Base-by-base conservation (phyloP, 2,113 vertebrate species). In the Dryoscopus gambensis region DNA sequence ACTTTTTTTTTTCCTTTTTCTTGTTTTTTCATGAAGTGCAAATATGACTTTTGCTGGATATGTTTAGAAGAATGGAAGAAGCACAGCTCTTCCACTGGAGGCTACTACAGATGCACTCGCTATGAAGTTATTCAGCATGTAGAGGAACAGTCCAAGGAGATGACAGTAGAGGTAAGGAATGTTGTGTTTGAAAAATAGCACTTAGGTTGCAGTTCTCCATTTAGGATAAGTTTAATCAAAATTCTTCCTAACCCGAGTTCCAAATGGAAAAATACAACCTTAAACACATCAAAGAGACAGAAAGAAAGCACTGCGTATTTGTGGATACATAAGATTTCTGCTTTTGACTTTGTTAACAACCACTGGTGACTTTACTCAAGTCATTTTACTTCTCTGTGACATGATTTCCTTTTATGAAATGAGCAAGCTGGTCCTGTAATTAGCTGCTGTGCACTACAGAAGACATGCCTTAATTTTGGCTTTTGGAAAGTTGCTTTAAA, bases 11-110 rank as follows among this genome's bases (percentile, higher is more conserved):
- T 92, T 46, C 4, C 2, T 59, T 62, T 10, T 59, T 55, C 15
- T 12, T 42, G 33, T 37, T 95, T 93, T 91, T 92, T 80, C 64
- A 78, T 97, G 25, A 96, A 99, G 99, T 99, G 99, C 87, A 99
- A 99, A 95, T 99, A 99, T 75, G 99, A 99, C 96, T 99, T 99
- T 95, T 99, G 99, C 98, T 99, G 99, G 99, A 99, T 99, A 97
- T 99, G 99, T 95, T 97, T 99, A 96, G 99, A 99, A 97, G 99
- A 99, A 90, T 99, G 99, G 99, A 99, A 99, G 97, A 99, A 99
- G 69, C 99, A 99, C 97, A 99, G 99, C 97, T 99, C 99, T 63
- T 99, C 99, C 59, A 99, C 99, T 25, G 99, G 99, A 89, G 99
- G 99, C 30, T 99, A 99, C 95, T 99, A 99, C 93, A 98, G 99